These are phyloP conservation scores for Dynastes tityus DNA, from an alignment of 2,888 invertebrate genomes.

Conservation along the genomic window DNA sequence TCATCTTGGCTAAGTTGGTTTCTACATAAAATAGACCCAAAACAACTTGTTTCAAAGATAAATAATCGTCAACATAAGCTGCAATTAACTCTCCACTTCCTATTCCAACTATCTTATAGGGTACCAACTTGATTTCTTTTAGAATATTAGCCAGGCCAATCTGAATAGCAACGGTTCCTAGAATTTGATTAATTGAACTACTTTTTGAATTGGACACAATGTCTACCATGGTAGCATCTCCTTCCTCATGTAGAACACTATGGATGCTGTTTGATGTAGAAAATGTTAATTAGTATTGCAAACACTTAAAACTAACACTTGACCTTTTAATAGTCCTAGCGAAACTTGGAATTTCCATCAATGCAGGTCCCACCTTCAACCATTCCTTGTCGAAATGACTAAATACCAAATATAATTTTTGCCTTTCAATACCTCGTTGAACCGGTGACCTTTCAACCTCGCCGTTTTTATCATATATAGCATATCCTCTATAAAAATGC, in stretches of 20 bases:
- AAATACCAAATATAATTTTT: constrained; percentile 33
- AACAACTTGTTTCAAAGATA: constrained; percentile 85
- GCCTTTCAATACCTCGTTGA: neutral
- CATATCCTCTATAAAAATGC: constrained; percentile 5
- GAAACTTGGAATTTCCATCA: constrained; percentile 41
- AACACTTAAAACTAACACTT: neutral
- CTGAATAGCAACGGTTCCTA: constrained; percentile 74
- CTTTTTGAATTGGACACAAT: neutral
- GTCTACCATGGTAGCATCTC: constrained; percentile 42
- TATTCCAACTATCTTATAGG: constrained; percentile 73
- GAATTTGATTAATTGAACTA: constrained; percentile 26
- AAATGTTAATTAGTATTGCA: neutral
- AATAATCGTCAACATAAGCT: constrained; percentile 91
- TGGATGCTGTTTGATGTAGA: neutral
- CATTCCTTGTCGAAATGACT: constrained; percentile 17
- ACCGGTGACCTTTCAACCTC: neutral
- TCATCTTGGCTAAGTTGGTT: neutral
- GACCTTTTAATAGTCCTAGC: constrained; percentile 38
- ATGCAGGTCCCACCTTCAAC: constrained; percentile 16
- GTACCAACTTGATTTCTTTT: constrained; percentile 69
- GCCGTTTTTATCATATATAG: constrained; percentile 21
- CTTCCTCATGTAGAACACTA: neutral
- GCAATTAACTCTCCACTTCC: constrained; percentile 93
- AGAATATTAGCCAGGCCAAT: constrained; percentile 69
- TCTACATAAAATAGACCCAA: constrained; percentile 71